Conservation (phyloP, 2,113 vertebrate genomes). For the Atherinomorus stipes region DNA sequence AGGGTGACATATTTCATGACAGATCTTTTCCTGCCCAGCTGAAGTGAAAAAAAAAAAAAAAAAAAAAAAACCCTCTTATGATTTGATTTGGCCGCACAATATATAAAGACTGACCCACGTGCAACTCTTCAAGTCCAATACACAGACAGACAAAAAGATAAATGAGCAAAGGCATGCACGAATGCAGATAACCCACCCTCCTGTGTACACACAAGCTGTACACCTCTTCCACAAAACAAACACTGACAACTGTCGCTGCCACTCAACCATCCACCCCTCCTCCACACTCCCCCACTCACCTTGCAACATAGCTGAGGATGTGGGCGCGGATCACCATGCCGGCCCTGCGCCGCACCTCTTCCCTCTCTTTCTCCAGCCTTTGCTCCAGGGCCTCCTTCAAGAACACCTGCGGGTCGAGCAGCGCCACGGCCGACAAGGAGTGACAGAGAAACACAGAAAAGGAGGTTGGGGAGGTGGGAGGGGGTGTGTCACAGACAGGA, state of each 20-base stretch:
- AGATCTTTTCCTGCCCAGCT: neutral
- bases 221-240: conserved; percentile 70
- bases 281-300: conserved; percentile 81
- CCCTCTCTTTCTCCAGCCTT: conserved; percentile 92
- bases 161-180: conserved; percentile 42
- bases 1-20: neutral
- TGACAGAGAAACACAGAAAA: conserved; percentile 35
- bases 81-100: conserved; percentile 4
- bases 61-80: too few species aligned
- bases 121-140: conserved; percentile 21
- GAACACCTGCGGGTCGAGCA: conserved; percentile 88
- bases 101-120: neutral
- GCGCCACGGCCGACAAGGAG: conserved; percentile 57
- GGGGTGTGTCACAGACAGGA: conserved; percentile 28
- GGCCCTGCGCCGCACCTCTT: conserved; percentile 89
- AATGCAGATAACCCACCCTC: conserved; percentile 8
- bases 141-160: conserved; percentile 37
- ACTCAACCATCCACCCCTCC: conserved; percentile 43
- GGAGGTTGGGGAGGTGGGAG: neutral
- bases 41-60: neutral
- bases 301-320: conserved; percentile 95
- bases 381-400: conserved; percentile 95
- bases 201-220: conserved; percentile 18
- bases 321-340: conserved; percentile 92
- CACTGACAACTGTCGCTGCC: conserved; percentile 74